Evolutionary conservation across 2,113 vertebrate species (phyloP).

Genomic region (Corvus cornix): DNA sequence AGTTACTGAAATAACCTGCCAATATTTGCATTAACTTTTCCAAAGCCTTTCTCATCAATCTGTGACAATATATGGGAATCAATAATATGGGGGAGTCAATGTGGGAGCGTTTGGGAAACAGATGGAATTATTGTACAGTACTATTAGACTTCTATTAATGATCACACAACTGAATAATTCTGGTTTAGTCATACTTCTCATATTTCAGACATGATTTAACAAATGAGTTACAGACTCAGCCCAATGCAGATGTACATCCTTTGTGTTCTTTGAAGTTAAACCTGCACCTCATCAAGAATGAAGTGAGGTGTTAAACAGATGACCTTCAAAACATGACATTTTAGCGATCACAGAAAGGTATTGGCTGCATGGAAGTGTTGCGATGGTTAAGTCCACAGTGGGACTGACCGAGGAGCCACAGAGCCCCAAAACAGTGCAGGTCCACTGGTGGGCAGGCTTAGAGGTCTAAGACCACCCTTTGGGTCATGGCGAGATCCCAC

Average conservation of each 20-base stretch:
- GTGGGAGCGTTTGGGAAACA: background rate
- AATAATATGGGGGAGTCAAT: background rate
- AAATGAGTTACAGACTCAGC: background rate
- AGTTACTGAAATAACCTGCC: background rate
- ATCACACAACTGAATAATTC: background rate
- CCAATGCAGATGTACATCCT: background rate
- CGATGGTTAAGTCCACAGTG: too few species aligned
- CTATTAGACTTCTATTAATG: background rate
- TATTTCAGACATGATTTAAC: background rate
- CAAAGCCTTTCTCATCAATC: background rate
- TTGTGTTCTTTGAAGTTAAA: background rate
- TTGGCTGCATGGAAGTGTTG: background rate
- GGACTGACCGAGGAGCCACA: too few species aligned
- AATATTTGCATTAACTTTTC: background rate
- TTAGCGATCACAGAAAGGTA: background rate
- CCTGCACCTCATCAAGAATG: background rate
- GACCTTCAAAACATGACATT: background rate
- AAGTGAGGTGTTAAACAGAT: background rate
- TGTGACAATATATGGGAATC: background rate
- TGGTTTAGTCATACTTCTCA: background rate
- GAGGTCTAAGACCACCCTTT: too few species aligned
- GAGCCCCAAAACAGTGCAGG: too few species aligned
- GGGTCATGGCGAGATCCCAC: too few species aligned
- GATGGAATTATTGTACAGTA: background rate
- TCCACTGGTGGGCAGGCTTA: too few species aligned